Percentiles rank a stretch among this genome's conserved stretches.
Evolutionary conservation across 2,797 vertebrate genomes (phyloP).

Genomic region (Corythornis leucogaster): DNA sequence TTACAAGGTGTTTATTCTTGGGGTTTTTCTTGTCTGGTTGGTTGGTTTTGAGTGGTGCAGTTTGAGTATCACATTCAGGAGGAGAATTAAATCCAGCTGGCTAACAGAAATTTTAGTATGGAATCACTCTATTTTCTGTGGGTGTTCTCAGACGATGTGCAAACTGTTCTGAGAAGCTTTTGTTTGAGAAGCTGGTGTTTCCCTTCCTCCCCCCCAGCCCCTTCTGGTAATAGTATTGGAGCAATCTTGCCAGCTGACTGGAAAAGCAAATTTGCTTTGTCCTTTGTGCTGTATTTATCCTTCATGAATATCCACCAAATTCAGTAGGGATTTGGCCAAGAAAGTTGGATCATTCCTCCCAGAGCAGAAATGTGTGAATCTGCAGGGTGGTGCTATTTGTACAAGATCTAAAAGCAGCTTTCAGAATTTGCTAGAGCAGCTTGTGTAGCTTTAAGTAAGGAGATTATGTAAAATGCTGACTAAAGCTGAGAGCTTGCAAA

Average conservation of each 20-base stretch:
- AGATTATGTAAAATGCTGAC: constrained; percentile 77
- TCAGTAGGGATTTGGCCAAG: constrained; percentile 75
- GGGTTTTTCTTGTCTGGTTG: neutral
- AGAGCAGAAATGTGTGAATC: constrained; percentile 69
- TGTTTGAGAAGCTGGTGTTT: neutral
- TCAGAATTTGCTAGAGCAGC: constrained; percentile 73
- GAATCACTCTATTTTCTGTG: neutral
- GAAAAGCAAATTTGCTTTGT: constrained; percentile 77
- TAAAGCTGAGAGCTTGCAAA: constrained; percentile 13
- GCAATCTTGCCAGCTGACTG: constrained; percentile 49
- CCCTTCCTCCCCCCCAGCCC: neutral
- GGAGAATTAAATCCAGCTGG: constrained; percentile 24
- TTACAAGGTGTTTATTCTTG: neutral
- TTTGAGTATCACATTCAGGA: neutral
- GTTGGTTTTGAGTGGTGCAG: neutral
- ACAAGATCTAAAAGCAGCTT: constrained; percentile 76
- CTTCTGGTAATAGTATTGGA: constrained; percentile 60
- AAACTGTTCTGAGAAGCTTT: neutral
- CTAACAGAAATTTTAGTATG: neutral
- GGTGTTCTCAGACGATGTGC: neutral
- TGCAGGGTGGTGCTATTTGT: constrained; percentile 66
- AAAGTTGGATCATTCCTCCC: constrained; percentile 63
- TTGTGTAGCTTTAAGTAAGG: constrained; percentile 74
- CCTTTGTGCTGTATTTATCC: constrained; percentile 73
- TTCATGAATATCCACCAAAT: constrained; percentile 72